Percentiles rank a stretch among this genome's conserved stretches.
These are phyloP conservation scores for Heterotilapia buettikoferi DNA, from an alignment of 2,113 vertebrate genomes.

Conservation along the genomic window DNA sequence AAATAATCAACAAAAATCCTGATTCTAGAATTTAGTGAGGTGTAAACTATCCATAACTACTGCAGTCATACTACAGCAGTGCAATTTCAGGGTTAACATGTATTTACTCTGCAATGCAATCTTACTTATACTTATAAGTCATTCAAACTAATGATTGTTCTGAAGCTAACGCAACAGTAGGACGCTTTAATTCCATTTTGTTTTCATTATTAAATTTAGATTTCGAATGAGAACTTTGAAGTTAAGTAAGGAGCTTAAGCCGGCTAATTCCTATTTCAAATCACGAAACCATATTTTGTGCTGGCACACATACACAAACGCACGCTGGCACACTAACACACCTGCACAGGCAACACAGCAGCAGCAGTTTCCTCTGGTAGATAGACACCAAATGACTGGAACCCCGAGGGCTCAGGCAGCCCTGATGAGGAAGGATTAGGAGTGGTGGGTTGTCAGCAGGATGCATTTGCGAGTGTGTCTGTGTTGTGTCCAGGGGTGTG, in stretches of 20 bases:
- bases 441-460: conserved; percentile 57
- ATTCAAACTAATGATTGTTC: neutral
- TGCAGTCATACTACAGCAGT: neutral
- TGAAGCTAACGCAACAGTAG: neutral
- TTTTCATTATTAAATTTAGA: conserved; percentile 5
- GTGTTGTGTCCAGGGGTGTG: conserved; percentile 1
- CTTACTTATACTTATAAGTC: neutral
- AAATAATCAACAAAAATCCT: neutral
- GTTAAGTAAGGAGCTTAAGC: conserved; percentile 5
- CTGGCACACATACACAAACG: neutral
- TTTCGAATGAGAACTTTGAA: conserved; percentile 1
- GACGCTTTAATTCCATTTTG: neutral
- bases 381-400: conserved; percentile 41
- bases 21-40: neutral
- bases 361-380: conserved; percentile 26
- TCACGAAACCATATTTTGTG: neutral
- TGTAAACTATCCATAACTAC: neutral
- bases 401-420: conserved; percentile 54
- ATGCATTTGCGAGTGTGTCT: conserved; percentile 39
- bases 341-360: conserved; percentile 9
- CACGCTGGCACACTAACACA: neutral
- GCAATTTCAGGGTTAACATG: neutral
- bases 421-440: conserved; percentile 62
- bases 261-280: conserved; percentile 13
- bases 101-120: neutral